Percentiles rank a stretch among this genome's conserved stretches.
Conservation (phyloP, 2,113 vertebrate genomes). For the Dipodomys stephensi region DNA sequence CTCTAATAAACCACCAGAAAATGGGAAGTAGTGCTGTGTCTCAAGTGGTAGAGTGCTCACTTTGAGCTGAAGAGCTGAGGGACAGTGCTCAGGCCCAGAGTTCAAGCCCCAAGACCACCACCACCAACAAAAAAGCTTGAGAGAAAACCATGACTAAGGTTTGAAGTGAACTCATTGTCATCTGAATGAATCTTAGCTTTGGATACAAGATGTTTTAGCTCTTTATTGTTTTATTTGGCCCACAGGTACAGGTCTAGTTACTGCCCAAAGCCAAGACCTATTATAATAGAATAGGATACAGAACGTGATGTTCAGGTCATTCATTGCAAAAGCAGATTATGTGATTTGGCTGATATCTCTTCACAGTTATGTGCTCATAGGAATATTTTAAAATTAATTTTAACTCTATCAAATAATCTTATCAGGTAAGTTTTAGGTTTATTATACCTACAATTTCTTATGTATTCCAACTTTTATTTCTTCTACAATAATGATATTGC, state of each 20-base stretch:
- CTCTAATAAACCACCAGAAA: too few relatives aligned
- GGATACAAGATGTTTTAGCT: background rate
- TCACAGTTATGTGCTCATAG: background rate
- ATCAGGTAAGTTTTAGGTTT: conserved; percentile 30
- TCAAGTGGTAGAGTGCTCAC: too few relatives aligned
- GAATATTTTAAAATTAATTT: conserved; percentile 2
- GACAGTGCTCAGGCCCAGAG: too few relatives aligned
- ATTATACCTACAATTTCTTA: background rate
- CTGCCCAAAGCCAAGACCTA: background rate
- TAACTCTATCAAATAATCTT: background rate
- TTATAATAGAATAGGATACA: background rate
- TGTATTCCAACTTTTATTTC: background rate
- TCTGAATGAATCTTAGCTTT: background rate
- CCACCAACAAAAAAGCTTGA: background rate
- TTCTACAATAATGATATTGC: conserved; percentile 3
- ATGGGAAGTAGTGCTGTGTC: too few relatives aligned
- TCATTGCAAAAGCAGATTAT: background rate
- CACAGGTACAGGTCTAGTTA: background rate
- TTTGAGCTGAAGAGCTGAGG: too few relatives aligned
- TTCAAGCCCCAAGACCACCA: too few relatives aligned
- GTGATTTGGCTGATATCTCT: background rate
- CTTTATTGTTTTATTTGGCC: background rate
- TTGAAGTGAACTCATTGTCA: background rate
- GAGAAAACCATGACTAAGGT: background rate
- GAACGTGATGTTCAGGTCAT: background rate